These are phyloP conservation scores for Ametastegia equiseti DNA, from an alignment of 2,888 invertebrate species.

Conservation along the genomic window DNA sequence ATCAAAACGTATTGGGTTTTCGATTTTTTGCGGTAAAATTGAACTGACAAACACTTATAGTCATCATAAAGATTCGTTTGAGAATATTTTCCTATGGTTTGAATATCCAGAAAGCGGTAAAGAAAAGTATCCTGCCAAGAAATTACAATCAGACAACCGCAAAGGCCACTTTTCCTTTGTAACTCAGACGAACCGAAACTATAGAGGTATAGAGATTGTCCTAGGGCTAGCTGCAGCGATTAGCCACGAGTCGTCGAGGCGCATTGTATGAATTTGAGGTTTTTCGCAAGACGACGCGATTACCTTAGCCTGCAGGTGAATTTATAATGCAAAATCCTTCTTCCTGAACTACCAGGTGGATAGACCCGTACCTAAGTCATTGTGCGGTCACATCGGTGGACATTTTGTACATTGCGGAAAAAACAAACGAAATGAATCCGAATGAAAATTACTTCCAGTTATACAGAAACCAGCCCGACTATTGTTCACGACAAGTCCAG, in stretches of 20 bases:
- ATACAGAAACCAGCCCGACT: too few relatives aligned
- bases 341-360: not conserved
- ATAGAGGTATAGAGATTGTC: slow-evolving; percentile 5
- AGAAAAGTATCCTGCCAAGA: not conserved
- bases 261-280: slow-evolving; percentile 36
- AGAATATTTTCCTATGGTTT: not conserved
- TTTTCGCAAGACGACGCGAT: not conserved
- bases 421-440: not conserved
- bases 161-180: slow-evolving; percentile 36
- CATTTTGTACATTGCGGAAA: too few relatives aligned
- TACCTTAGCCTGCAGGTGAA: too few relatives aligned
- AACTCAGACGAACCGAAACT: slow-evolving; percentile 11
- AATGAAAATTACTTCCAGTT: not conserved
- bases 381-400: too few relatives aligned
- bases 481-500: too few relatives aligned
- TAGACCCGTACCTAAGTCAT: not conserved
- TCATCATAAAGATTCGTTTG: not conserved
- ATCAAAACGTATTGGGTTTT: too few relatives aligned
- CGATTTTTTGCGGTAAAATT: not conserved
- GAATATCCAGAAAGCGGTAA: not conserved
- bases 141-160: slow-evolving; percentile 26
- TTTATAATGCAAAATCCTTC: too few relatives aligned
- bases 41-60: not conserved
- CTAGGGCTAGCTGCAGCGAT: not conserved
- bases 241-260: not conserved